Percentiles rank a stretch among this genome's conserved stretches.
Conservation (phyloP, 1,140 invertebrate genomes). For the Lerema accius region DNA sequence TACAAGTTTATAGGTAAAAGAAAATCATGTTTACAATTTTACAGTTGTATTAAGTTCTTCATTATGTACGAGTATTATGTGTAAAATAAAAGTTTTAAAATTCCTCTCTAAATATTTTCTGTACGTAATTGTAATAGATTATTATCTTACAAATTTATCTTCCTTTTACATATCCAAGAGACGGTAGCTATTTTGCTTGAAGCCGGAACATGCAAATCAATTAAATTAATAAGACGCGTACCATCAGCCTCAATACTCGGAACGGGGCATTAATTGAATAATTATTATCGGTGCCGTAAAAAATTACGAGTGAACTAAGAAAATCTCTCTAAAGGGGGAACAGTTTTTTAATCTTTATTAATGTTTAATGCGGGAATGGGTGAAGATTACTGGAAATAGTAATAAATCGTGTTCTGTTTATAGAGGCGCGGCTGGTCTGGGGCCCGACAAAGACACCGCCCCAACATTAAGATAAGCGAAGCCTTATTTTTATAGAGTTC, state of each 20-base stretch:
- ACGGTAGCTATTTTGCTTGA: neutral
- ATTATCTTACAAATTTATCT: too few relatives aligned
- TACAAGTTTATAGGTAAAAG: too few relatives aligned
- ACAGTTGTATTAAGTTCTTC: too few relatives aligned
- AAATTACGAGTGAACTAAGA: conserved; percentile 5
- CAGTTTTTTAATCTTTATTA: conserved; percentile 22
- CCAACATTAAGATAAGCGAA: conserved; percentile 1
- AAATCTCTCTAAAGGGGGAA: neutral
- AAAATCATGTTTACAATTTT: too few relatives aligned
- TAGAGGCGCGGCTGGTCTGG: neutral
- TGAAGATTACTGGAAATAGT: conserved; percentile 17
- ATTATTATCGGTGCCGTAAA: conserved; percentile 8
- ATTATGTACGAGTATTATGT: too few relatives aligned
- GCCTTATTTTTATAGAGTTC: conserved; percentile 19
- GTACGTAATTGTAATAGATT: too few relatives aligned
- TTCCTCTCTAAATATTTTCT: too few relatives aligned
- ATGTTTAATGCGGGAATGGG: conserved; percentile 14
- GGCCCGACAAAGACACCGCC: conserved; percentile 15
- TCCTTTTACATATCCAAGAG: neutral
- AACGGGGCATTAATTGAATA: conserved; percentile 11
- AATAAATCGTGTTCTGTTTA: conserved; percentile 19
- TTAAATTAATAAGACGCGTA: conserved; percentile 4
- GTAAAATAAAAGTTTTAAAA: too few relatives aligned
- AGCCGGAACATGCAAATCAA: conserved; percentile 9
- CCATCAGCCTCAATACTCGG: neutral